A percentile compares a stretch with the other conserved stretches of the same genome.
Conservation (phyloP, 2,888 invertebrate genomes). For the Rapana venosa region DNA sequence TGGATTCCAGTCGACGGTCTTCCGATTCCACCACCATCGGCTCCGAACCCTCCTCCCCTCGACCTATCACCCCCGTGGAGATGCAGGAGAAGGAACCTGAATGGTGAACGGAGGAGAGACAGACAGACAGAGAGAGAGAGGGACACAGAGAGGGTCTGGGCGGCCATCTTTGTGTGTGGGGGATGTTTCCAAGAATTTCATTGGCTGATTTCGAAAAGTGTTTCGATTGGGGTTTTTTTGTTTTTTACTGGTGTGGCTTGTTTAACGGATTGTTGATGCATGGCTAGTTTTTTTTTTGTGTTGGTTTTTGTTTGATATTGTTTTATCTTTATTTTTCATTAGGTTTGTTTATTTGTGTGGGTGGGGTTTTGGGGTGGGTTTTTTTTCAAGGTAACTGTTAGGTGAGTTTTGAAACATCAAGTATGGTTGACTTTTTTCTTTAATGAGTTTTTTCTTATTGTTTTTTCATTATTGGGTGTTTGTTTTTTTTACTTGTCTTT, state of each 20-base stretch:
- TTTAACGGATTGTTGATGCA: background rate
- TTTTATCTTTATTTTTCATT: background rate
- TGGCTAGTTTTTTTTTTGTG: background rate
- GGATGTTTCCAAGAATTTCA: background rate
- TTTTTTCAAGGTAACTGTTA: background rate
- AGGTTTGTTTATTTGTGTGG: background rate
- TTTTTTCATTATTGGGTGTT: no score
- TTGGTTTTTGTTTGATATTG: background rate
- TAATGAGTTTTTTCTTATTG: no score
- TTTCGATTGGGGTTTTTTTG: background rate
- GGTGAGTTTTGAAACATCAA: background rate
- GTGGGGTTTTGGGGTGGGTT: background rate
- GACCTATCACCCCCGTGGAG: background rate
- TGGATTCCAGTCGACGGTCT: background rate
- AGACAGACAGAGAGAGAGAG: background rate
- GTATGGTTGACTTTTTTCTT: background rate
- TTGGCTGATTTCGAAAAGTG: background rate
- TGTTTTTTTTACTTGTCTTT: no score
- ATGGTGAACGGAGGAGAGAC: background rate
- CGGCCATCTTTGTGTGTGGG: no score
- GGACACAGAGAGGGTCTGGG: no score
- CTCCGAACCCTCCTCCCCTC: background rate
- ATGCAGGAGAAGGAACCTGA: background rate
- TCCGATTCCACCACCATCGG: background rate
- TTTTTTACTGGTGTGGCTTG: background rate